Conservation (phyloP, 1,140 invertebrate genomes). For the Rhopalosiphum maidis region DNA sequence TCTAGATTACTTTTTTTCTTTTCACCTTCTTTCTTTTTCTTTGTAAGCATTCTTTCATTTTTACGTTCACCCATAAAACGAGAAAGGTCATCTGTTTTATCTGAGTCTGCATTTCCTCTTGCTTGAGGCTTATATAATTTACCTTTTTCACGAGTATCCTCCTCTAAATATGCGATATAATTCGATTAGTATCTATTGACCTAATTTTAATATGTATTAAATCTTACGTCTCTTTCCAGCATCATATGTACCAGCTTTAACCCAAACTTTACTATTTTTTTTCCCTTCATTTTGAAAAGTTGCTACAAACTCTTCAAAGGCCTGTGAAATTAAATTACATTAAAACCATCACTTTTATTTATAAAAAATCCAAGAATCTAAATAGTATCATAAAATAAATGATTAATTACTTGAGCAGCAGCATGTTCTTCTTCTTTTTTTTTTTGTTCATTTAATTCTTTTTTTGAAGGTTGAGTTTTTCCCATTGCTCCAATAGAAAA, state of each 20-base stretch:
- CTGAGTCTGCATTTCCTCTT: slow-evolving; percentile 37
- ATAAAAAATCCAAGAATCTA: not conserved
- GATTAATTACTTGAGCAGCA: slow-evolving; percentile 71
- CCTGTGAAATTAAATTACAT: slow-evolving; percentile 66
- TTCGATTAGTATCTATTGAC: not conserved
- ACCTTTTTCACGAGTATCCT: slow-evolving; percentile 87
- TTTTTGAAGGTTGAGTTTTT: slow-evolving; percentile 80
- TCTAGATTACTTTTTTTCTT: slow-evolving; percentile 98
- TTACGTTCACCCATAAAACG: slow-evolving; percentile 64
- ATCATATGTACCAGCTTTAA: slow-evolving; percentile 96
- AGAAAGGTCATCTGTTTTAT: slow-evolving; percentile 45
- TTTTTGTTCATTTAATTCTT: slow-evolving; percentile 84
- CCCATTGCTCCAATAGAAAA: slow-evolving; percentile 85
- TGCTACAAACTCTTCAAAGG: slow-evolving; percentile 96
- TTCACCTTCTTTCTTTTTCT: slow-evolving; percentile 83
- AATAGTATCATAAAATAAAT: not conserved
- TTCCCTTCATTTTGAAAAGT: slow-evolving; percentile 89
- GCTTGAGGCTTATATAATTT: slow-evolving; percentile 90
- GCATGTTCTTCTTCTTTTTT: slow-evolving; percentile 90
- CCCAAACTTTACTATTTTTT: slow-evolving; percentile 89
- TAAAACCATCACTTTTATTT: not conserved
- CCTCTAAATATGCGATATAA: slow-evolving; percentile 67
- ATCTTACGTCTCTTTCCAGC: slow-evolving; percentile 83
- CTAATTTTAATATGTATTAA: not conserved
- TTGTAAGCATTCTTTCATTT: slow-evolving; percentile 72